Base-by-base conservation (phyloP, 37 sponge, comb jelly and placozoan genomes). In the Mnemiopsis leidyi region DNA sequence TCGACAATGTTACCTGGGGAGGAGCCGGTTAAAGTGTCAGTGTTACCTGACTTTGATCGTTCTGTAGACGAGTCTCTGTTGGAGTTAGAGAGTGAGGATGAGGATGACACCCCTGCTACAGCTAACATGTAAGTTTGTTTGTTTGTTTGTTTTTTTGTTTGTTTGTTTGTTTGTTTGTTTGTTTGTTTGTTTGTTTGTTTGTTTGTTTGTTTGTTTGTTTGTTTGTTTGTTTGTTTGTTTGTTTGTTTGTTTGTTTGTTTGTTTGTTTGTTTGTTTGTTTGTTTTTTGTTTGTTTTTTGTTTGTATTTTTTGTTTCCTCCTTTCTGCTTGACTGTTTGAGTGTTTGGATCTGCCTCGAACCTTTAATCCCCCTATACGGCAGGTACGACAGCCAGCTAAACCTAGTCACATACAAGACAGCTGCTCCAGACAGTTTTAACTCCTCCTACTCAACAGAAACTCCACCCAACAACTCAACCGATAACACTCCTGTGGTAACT, bases 101-200 rank as follows among this genome's bases (percentile, higher is more conserved):
- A 85, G 90, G 90, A 85, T 85, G 90, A 85, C 24, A 39, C 90
- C 30, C 90, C 90, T n/a, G n/a, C n/a, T n/a, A n/a, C n/a, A n/a
- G n/a, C n/a, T n/a, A 85, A 77, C 36, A 34, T 77, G 79, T 77
- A 1, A 77, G 79, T 33, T 77, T 69, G 9, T 48, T 48, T 13
- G 13, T 48, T 48, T 48, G 5, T 48, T 13, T 48, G 5, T 48
- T 5, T 48, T 48, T 48, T 48, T 48, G 9, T 48, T 48, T 48
- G 5, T 5, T 48, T 48, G 5, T 48, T 48, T 13, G 5, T 48
- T 48, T 48, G 61, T 48, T 48, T 48, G 13, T 48, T 48, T 18
- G 13, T 48, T 48, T 48, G 9, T 48, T 48, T 48, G 61, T 48
- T 48, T 48, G n/a, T 48, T 48, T 48, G 13, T 48, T 48, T 48